Evolutionary conservation across 2,113 vertebrate genomes (phyloP).

Genomic region (Xenus cinereus): DNA sequence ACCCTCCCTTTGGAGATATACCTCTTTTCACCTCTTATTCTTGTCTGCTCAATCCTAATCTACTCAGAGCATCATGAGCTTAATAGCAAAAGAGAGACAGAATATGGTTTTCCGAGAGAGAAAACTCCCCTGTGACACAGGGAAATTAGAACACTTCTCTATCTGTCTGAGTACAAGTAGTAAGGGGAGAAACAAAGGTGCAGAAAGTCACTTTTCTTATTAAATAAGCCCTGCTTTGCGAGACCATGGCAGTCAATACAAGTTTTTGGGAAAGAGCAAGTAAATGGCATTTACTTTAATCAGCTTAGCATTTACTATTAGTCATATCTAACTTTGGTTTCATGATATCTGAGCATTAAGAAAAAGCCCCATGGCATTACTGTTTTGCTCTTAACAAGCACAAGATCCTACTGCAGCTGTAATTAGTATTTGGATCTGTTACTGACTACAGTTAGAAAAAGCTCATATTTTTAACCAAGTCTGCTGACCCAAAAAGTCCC

Average conservation of each 20-base stretch:
- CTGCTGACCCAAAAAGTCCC: not conserved
- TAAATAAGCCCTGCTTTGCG: not conserved
- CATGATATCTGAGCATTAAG: not conserved
- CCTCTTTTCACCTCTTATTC: not conserved
- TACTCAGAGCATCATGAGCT: not conserved
- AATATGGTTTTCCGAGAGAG: not conserved
- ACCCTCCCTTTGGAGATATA: not conserved
- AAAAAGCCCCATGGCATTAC: not conserved
- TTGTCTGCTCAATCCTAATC: not conserved
- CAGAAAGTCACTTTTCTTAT: not conserved
- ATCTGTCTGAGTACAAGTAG: not conserved
- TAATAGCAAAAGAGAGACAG: not conserved
- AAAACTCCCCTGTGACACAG: not conserved
- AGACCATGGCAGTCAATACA: rapidly evolving
- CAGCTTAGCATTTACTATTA: not conserved
- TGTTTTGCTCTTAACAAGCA: not conserved
- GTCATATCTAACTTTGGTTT: not conserved
- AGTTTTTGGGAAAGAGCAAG: not conserved
- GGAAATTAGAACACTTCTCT: not conserved
- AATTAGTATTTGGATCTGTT: not conserved
- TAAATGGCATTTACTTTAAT: not conserved
- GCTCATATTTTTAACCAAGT: not conserved
- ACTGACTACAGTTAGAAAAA: not conserved
- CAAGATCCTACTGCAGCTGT: not conserved
- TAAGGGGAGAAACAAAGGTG: not conserved